Base-by-base conservation (phyloP, 2,888 invertebrate genomes). In the Laothoe populi region DNA sequence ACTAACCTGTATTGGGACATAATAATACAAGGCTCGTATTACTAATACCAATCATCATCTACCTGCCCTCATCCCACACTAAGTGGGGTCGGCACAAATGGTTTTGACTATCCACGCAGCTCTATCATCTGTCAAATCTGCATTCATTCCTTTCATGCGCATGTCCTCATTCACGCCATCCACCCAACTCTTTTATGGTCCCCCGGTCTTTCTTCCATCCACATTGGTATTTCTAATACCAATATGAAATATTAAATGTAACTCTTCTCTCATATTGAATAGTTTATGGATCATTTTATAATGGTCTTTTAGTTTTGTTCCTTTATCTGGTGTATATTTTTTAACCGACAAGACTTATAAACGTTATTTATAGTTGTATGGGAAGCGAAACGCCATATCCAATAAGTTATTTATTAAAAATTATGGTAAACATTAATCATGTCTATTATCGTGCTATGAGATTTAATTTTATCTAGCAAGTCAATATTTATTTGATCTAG, bases 321-420 rank as follows among this genome's bases (percentile, higher is more conserved):
- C 45, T 61, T 35, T 26, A 58, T 44, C 48, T n/a, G 16, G 31
- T 46, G 31, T 59, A 57, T 42, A 49, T 67, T 61, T 90, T 90
- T 89, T 86, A 87, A 87, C 82, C 83, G 81, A 73, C 42, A 21
- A 7, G 81, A 86, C 83, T 73, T 79, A 87, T 82, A 77, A 71
- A 69, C 69, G 77, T 77, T 88, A 89, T 90, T 89, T 87, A 80
- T 80, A 78, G 82, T 77, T 79, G 64, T 78, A 85, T 88, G 81
- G 87, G 86, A 87, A 87, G 83, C 80, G 69, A 79, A 84, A 81
- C 79, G 87, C 86, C 86, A 86, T 79, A 79, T 79, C 79, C 79
- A 83, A 77, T 84, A 80, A 72, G 73, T 86, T 82, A 91, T 90
- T 86, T 86, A 87, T 87, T 78, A 76, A 78, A 82, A 83, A 83